Evolutionary conservation across 2,113 vertebrate genomes (phyloP).

Genomic region (Carassius carassius): DNA sequence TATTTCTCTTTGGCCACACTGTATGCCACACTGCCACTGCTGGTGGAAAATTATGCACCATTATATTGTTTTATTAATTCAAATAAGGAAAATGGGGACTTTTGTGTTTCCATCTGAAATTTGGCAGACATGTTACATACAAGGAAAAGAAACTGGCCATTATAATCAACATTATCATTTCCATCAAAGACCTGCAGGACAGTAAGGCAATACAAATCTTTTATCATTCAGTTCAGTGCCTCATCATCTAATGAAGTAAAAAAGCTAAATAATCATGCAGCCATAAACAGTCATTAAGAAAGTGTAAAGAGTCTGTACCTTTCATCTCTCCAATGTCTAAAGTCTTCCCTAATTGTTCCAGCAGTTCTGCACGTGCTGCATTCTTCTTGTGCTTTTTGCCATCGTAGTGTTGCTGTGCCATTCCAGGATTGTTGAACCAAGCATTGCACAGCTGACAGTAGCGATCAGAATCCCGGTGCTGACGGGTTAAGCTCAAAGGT

Average conservation of each 20-base stretch:
- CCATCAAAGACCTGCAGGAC: neutral
- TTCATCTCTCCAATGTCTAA: slow-evolving; percentile 89
- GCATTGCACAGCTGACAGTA: slow-evolving; percentile 93
- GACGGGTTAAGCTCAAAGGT: slow-evolving; percentile 72
- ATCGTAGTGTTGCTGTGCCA: slow-evolving; percentile 95
- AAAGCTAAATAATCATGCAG: neutral
- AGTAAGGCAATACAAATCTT: neutral
- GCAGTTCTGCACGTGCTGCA: slow-evolving; percentile 86
- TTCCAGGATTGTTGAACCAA: slow-evolving; percentile 96
- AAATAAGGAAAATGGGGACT: too few relatives aligned
- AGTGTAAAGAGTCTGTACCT: slow-evolving; percentile 74
- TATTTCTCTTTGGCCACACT: too few relatives aligned
- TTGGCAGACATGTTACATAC: too few relatives aligned
- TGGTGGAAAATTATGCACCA: too few relatives aligned
- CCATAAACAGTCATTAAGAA: neutral
- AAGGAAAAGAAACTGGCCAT: neutral
- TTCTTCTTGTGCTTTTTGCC: slow-evolving; percentile 99
- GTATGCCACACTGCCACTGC: too few relatives aligned
- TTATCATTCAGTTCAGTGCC: neutral
- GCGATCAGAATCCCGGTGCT: slow-evolving; percentile 87
- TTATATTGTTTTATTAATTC: too few relatives aligned
- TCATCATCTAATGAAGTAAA: neutral
- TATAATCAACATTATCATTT: slow-evolving; percentile 6
- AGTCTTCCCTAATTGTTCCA: slow-evolving; percentile 92
- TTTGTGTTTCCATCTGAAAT: too few relatives aligned